Evolutionary conservation across 2,797 vertebrate genomes (phyloP).

Genomic region (Odontamblyopus rebecca): DNA sequence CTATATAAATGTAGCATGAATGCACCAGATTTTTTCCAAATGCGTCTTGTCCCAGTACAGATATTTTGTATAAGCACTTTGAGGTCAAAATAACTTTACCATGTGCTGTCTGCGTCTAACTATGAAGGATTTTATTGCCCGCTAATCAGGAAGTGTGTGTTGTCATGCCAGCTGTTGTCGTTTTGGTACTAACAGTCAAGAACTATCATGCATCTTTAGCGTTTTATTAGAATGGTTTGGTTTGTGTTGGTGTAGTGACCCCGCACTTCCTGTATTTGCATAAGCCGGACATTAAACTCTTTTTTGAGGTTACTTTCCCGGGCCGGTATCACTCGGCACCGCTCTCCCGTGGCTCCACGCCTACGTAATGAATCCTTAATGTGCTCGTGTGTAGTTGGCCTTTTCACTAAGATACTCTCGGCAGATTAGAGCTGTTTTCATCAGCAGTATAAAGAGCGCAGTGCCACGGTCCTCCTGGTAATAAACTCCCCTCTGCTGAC

Average conservation of each 20-base stretch:
- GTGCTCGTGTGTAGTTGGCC: neutral
- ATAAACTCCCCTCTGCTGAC: neutral
- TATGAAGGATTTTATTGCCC: too few species aligned
- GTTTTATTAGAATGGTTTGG: neutral
- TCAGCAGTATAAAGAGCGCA: neutral
- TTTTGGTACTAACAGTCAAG: neutral
- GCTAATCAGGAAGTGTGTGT: too few species aligned
- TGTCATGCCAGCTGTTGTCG: too few species aligned
- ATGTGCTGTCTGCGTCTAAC: too few species aligned
- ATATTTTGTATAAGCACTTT: too few species aligned
- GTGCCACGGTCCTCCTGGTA: neutral
- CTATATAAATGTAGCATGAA: too few species aligned
- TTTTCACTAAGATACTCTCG: neutral
- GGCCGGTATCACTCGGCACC: neutral
- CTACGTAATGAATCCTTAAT: neutral
- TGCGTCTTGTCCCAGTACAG: too few species aligned
- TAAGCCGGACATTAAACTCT: neutral
- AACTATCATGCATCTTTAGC: neutral
- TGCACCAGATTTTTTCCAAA: too few species aligned
- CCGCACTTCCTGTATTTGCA: neutral
- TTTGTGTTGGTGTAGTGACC: neutral
- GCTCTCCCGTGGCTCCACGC: neutral
- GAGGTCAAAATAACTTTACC: too few species aligned
- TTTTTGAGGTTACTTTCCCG: neutral
- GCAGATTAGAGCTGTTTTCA: neutral